These are phyloP conservation scores for Argya squamiceps DNA, from an alignment of 2,797 vertebrate genomes.

Conservation along the genomic window DNA sequence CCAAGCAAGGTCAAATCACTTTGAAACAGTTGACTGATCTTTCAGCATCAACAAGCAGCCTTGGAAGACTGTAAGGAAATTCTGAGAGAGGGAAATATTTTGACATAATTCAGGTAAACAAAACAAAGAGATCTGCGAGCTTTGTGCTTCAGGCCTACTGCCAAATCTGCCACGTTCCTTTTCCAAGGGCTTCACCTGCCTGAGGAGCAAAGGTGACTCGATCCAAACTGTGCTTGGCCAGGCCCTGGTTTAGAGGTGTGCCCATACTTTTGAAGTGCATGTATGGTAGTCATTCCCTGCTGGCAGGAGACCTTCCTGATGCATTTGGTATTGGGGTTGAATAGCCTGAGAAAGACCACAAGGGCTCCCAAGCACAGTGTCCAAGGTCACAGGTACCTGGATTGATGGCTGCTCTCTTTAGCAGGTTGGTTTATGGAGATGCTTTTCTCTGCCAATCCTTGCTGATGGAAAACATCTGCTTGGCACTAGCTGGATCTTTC, in stretches of 20 bases:
- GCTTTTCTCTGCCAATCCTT: neutral
- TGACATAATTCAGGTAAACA: constrained; percentile 13
- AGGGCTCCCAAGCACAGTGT: neutral
- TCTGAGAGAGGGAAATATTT: neutral
- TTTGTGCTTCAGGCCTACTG: neutral
- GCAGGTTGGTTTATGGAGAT: neutral
- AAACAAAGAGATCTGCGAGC: neutral
- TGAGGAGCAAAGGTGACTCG: neutral
- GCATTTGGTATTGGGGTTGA: neutral
- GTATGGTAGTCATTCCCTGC: accelerated
- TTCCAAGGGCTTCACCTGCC: neutral
- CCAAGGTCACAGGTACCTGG: accelerated
- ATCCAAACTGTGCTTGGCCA: neutral
- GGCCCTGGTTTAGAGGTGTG: neutral
- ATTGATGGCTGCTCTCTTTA: neutral
- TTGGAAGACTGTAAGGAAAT: neutral
- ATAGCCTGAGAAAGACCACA: accelerated
- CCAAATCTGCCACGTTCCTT: neutral
- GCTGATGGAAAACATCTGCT: neutral
- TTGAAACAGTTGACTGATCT: neutral
- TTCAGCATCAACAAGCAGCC: neutral
- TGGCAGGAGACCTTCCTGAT: accelerated
- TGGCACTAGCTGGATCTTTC: neutral
- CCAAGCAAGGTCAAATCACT: neutral
- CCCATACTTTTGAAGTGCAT: neutral